Evolutionary conservation across 1,140 invertebrate species (phyloP).

Genomic region (Thrips palmi): DNA sequence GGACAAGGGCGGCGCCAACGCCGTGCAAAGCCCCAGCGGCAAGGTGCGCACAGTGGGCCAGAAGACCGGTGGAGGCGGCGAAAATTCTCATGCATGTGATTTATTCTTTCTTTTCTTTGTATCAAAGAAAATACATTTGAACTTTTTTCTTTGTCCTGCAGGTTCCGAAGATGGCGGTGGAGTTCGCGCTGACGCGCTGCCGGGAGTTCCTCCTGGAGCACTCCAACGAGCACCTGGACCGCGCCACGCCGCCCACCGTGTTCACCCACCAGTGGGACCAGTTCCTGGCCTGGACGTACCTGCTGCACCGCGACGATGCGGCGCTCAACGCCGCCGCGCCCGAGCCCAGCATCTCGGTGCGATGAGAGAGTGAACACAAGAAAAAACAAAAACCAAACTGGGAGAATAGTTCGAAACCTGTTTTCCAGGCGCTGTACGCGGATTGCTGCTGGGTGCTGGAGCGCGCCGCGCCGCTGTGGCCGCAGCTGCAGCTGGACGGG

Average conservation of each 20-base stretch:
- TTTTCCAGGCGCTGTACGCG: conserved; percentile 25
- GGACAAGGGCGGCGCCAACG: conserved; percentile 32
- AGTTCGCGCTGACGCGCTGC: conserved; percentile 60
- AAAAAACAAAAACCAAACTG: conserved; percentile 7
- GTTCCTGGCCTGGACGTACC: conserved; percentile 58
- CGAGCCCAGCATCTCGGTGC: neutral
- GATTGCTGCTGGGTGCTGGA: conserved; percentile 31
- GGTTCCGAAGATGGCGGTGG: conserved; percentile 45
- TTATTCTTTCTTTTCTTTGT: conserved; percentile 9
- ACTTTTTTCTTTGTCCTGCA: conserved; percentile 6
- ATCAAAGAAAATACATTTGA: no score
- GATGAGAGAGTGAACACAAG: no score
- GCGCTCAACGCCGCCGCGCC: conserved; percentile 25
- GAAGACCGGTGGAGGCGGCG: no score
- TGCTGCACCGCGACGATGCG: conserved; percentile 41
- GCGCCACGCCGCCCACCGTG: conserved; percentile 37
- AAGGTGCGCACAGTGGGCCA: conserved; percentile 33
- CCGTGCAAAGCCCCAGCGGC: conserved; percentile 33
- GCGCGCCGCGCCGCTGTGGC: conserved; percentile 46
- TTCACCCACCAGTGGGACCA: conserved; percentile 76
- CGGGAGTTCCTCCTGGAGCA: conserved; percentile 53
- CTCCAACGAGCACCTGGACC: conserved; percentile 73
- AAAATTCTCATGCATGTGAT: neutral
- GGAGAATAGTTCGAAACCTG: conserved; percentile 1
- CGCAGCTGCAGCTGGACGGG: conserved; percentile 67